Base-by-base conservation (phyloP, 2,888 invertebrate genomes). In the Gortyna flavago region DNA sequence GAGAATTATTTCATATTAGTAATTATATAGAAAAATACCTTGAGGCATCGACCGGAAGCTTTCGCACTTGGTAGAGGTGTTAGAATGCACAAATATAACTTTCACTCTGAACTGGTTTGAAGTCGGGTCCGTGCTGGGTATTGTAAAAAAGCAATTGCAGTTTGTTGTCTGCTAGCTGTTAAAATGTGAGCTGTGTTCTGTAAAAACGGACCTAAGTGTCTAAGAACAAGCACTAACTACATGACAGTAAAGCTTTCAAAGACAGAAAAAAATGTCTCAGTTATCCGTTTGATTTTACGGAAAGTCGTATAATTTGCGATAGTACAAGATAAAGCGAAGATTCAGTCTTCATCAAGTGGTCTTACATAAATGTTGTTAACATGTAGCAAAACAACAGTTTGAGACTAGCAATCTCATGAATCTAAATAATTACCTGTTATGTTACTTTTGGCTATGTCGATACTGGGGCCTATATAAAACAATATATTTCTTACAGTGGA, bases 101-200 rank as follows among this genome's bases (percentile, higher is more conserved):
- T 96, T 96, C 96, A 94, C 96, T 93, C 84, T 85, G 89, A 90
- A 95, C 94, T 92, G 92, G 95, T 95, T 92, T 90, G 84, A 77
- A 80, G 85, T 91, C 89, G 88, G 88, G 88, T 90, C 84, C 88
- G 91, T 84, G 90, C 88, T 89, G 90, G 86, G 91, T 85, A 79
- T 89, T 91, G 77, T 90, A 90, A 91, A 92, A 91, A 93, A 89
- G 83, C 79, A 82, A 89, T 87, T 86, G 90, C 89, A 86, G 83
- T 77, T 81, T 77, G 68, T 70, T 81, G 65, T 86, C 78, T 77
- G 77, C 65, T 77, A 76, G 79, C 75, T 75, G 65, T 71, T 86
- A 75, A 35, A 77, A 65, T 81, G 70, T 83, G 18, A 32, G 71
- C 71, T 74, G 54, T 67, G 44, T 70, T 74, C 57, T 68, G 75